phyloP scores from a whole-genome alignment of 2,888 invertebrate genomes.

The Empis livida region DNA sequence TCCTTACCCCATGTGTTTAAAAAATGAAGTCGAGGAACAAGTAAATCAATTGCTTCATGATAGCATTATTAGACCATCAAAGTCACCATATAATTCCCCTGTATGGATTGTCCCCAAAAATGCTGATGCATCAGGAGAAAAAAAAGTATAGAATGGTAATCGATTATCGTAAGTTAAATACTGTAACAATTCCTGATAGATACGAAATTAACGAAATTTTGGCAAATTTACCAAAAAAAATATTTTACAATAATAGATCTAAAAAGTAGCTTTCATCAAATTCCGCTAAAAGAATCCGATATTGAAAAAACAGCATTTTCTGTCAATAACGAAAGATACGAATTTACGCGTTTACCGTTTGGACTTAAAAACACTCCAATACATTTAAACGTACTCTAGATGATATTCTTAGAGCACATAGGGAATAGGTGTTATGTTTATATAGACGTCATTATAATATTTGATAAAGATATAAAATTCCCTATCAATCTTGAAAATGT shows the following conservation, averaged over 20 bases:
- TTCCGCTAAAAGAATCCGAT: conserved; percentile 3
- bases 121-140: too few species aligned
- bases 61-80: conserved; percentile 9
- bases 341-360: too few species aligned
- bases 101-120: conserved; percentile 8
- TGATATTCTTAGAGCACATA: conserved; percentile 8
- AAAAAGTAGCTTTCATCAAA: conserved; percentile 2
- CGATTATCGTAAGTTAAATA: too few species aligned
- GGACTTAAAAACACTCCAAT: too few species aligned
- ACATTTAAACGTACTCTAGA: conserved; percentile 11
- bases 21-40: conserved; percentile 7
- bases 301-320: conserved; percentile 7
- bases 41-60: conserved; percentile 4
- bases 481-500: too few species aligned
- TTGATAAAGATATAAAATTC: too few species aligned
- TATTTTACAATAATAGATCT: conserved; percentile 5
- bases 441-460: conserved; percentile 13
- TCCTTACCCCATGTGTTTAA: conserved; percentile 6
- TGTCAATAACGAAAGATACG: too few species aligned
- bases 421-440: conserved; percentile 24
- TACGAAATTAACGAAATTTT: conserved; percentile 5
- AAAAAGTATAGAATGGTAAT: too few species aligned
- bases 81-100: conserved; percentile 10
- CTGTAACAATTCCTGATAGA: too few species aligned
- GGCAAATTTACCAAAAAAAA: conserved; percentile 3